phyloP scores from a whole-genome alignment of 2,797 vertebrate genomes.

The Eospalax fontanierii region DNA sequence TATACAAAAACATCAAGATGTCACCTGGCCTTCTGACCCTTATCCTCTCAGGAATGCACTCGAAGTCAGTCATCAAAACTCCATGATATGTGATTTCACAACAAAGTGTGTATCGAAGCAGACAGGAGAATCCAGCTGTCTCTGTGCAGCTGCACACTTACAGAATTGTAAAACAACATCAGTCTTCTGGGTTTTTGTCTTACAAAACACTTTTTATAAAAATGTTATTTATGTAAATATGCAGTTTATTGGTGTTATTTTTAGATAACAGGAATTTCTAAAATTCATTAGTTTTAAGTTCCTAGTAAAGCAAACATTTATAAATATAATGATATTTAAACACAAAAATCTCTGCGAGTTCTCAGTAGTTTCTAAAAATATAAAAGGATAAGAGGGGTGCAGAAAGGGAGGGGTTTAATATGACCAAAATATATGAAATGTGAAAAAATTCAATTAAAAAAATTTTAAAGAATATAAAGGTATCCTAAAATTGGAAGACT shows the following conservation, averaged over 20 bases:
- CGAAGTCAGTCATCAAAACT: constrained; percentile 20
- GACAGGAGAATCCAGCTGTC: background rate
- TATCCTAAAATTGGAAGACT: background rate
- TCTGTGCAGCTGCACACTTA: background rate
- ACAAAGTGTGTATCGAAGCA: constrained; percentile 16
- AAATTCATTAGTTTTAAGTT: constrained; percentile 33
- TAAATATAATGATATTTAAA: constrained; percentile 13
- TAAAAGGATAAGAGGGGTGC: background rate
- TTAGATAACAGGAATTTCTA: constrained; percentile 42
- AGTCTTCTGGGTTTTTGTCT: background rate
- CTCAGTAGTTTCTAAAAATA: constrained; percentile 4
- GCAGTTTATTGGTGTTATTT: constrained; percentile 1
- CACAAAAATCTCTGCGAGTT: background rate
- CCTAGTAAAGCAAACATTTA: constrained; percentile 13
- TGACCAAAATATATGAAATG: too few species aligned
- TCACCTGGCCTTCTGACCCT: background rate
- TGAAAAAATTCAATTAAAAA: too few species aligned
- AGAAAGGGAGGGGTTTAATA: too few species aligned
- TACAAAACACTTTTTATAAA: constrained; percentile 49
- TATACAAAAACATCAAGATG: constrained; percentile 2
- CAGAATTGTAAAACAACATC: background rate
- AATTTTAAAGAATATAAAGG: background rate
- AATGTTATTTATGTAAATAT: background rate
- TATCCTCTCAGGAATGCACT: background rate
- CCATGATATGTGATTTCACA: background rate